A percentile compares a stretch with the other conserved stretches of the same genome.
Conservation (phyloP, 2,888 invertebrate genomes). For the Drosophila testacea region DNA sequence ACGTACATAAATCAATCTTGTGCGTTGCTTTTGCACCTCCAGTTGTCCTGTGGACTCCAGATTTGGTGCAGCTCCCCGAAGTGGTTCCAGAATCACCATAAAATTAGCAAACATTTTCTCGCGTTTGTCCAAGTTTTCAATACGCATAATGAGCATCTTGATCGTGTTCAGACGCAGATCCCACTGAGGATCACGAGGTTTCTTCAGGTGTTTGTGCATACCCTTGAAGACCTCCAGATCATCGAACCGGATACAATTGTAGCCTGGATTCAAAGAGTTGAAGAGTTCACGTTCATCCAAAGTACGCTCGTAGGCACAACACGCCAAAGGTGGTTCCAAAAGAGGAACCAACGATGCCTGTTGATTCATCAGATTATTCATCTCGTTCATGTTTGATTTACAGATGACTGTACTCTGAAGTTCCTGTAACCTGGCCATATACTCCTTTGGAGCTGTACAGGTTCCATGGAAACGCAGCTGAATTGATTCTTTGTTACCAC, state of each 20-base stretch:
- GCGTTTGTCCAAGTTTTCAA: conserved; percentile 30
- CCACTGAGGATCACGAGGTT: conserved; percentile 65
- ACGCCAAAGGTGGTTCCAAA: conserved; percentile 42
- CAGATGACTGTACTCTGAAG: conserved; percentile 47
- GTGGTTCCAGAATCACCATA: conserved; percentile 26
- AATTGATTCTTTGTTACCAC: conserved; percentile 60
- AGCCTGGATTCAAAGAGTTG: conserved; percentile 62
- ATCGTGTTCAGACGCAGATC: conserved; percentile 59
- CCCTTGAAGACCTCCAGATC: conserved; percentile 63
- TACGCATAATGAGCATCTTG: conserved; percentile 55
- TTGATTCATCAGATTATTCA: conserved; percentile 41
- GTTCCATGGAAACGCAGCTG: conserved; percentile 66
- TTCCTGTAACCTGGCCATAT: conserved; percentile 58
- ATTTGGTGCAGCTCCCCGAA: conserved; percentile 32
- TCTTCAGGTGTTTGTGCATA: conserved; percentile 57
- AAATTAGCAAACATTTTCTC: conserved; percentile 45
- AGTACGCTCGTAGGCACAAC: conserved; percentile 61
- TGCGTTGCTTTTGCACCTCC: conserved; percentile 62
- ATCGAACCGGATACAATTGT: conserved; percentile 63
- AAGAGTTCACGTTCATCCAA: conserved; percentile 68
- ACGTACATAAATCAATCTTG: conserved; percentile 73
- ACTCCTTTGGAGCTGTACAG: conserved; percentile 68
- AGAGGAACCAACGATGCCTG: conserved; percentile 57
- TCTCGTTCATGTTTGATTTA: conserved; percentile 45
- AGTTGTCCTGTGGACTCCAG: conserved; percentile 35